phyloP scores from a whole-genome alignment of 2,113 vertebrate species.

The Thamnophis sirtalis region DNA sequence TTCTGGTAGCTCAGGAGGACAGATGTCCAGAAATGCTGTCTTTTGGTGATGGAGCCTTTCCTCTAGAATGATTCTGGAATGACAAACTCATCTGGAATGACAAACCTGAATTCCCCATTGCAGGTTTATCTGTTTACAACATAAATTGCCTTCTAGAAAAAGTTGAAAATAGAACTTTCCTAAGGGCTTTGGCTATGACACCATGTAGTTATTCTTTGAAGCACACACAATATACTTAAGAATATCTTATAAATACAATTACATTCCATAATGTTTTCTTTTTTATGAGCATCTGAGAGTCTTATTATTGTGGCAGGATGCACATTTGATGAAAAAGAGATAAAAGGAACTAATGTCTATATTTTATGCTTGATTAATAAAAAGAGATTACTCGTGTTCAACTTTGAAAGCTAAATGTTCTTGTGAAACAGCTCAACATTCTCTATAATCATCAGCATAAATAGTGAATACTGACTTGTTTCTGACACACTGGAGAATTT shows the following conservation, averaged over 20 bases:
- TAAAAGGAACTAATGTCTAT: background rate
- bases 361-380: conserved; percentile 32
- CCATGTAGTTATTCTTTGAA: background rate
- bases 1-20: background rate
- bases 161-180: background rate
- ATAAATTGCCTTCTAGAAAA: background rate
- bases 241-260: background rate
- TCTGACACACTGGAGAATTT: conserved; percentile 58
- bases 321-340: background rate
- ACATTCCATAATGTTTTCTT: background rate
- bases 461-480: conserved; percentile 49
- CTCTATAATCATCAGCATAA: conserved; percentile 30
- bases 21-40: background rate
- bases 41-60: background rate
- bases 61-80: background rate
- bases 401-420: conserved; percentile 43
- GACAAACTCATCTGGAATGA: too few relatives aligned
- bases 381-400: conserved; percentile 30
- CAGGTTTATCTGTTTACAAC: background rate
- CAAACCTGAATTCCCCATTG: background rate
- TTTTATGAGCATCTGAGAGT: background rate
- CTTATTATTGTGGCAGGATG: background rate
- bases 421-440: conserved; percentile 49
- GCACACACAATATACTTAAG: background rate
- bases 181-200: background rate